A percentile compares a stretch with the other conserved stretches of the same genome.
Conservation (phyloP, 2,888 invertebrate species). For the Scaptomyza parva region DNA sequence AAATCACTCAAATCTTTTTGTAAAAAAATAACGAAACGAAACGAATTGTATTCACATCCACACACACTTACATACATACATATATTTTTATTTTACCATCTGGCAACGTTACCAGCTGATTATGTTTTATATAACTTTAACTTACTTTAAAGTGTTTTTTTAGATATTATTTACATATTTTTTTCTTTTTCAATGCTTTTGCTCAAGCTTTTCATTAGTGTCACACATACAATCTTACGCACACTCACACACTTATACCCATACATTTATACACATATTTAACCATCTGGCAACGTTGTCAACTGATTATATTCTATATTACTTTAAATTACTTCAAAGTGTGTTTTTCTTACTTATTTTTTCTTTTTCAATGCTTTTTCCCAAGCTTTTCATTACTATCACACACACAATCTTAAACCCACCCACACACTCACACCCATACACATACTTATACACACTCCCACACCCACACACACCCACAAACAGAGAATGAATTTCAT, state of each 20-base stretch:
- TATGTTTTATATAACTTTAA: no score
- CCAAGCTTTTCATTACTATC: slow-evolving; percentile 3
- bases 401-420: no score
- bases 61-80: background rate
- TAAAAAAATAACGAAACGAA: background rate
- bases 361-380: no score
- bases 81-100: background rate
- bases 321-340: no score
- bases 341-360: no score
- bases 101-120: background rate
- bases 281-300: background rate
- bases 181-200: no score
- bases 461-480: slow-evolving; percentile 4
- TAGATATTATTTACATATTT: no score
- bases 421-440: slow-evolving; percentile 6
- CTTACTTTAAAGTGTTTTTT: no score
- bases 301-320: no score
- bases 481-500: slow-evolving; percentile 53
- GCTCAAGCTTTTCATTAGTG: slow-evolving; percentile 1
- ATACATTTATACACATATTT: slow-evolving; percentile 3
- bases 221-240: no score
- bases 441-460: no score
- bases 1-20: slow-evolving; percentile 67
- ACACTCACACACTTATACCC: slow-evolving; percentile 1
- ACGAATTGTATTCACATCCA: slow-evolving; percentile 12